Conservation (phyloP, 1,140 invertebrate species). For the Oncopodura yosiiana region DNA sequence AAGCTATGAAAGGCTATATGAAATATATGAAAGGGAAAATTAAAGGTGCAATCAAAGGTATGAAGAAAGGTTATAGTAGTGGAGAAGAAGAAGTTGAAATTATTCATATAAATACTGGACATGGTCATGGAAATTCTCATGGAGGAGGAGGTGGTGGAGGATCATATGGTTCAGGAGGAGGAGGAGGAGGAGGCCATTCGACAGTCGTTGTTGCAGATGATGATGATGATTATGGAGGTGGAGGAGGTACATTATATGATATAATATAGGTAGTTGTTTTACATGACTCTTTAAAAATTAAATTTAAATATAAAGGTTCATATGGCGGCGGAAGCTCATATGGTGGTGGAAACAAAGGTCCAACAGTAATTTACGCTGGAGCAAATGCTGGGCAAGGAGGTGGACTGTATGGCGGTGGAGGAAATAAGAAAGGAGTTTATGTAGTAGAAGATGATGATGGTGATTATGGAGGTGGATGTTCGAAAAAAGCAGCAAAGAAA, state of each 20-base stretch:
- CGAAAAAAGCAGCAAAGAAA: no score
- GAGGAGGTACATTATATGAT: no score
- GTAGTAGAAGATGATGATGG: no score
- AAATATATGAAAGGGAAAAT: conserved; percentile 19
- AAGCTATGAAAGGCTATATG: conserved; percentile 10
- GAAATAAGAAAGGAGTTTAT: no score
- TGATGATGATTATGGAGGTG: not conserved
- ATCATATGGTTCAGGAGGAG: not conserved
- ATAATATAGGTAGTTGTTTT: no score
- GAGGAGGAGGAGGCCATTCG: not conserved
- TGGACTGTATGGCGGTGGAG: no score
- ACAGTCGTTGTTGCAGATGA: not conserved
- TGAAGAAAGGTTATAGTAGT: conserved; percentile 13
- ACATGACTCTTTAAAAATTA: no score
- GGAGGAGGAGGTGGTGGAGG: not conserved
- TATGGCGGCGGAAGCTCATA: no score
- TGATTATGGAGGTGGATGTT: no score
- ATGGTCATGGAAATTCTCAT: not conserved
- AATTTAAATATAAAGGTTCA: no score
- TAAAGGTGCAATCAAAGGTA: conserved; percentile 14
- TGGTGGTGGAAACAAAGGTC: no score
- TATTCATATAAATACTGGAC: not conserved
- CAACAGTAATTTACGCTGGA: no score
- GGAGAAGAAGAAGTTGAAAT: conserved; percentile 12
- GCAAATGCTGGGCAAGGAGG: conserved; percentile 15